Evolutionary conservation across 1,140 invertebrate genomes (phyloP), one percentile per base, ranked within the genome.

Genomic region (Arctopsyche grandis): DNA sequence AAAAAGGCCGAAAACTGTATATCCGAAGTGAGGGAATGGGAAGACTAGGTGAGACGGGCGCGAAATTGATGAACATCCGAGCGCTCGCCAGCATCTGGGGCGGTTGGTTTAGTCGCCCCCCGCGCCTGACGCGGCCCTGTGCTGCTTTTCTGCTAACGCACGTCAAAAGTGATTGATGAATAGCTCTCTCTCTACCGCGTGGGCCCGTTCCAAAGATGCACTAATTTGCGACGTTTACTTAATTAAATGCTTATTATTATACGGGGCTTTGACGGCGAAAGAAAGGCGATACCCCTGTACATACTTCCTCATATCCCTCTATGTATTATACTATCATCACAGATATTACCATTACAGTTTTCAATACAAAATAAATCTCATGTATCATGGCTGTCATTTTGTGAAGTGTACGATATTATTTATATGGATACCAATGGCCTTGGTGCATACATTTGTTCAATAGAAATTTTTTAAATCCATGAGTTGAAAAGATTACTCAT

Each of bases 91-190:
- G 38, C 38, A 74, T 74, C 70, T 26, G 43, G 19, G 70, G 19
- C 48, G 48, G 48, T 52, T 52, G 48, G 21, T 70, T 70, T 24
- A 21, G 43, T n/a, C 52, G 48, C 16, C 48, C 48, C 48, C 63
- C 24, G 14, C 29, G 77, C 52, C 79, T 43, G 19, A n/a, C 19
- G 48, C 19, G 60, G 63, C 16, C 56, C 21, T 21, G 24, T 63
- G 76, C 38, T 60, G 26, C 29, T 60, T 69, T 58, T 76, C 79
- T 78, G 77, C 80, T 80, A 80, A 80, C 79, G 52, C 38, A 77
- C 80, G 80, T 81, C 80, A 81, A 43, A 78, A 69, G 73, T 81
- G 80, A 81, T 81, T 81, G 80, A 81, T 81, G 80, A 79, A 81
- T 75, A 56, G 77, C 80, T 75, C 26, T 58, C 60, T 38, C 44